Evolutionary conservation across 2,888 invertebrate genomes (phyloP).

Genomic region (Euplexia lucipara): DNA sequence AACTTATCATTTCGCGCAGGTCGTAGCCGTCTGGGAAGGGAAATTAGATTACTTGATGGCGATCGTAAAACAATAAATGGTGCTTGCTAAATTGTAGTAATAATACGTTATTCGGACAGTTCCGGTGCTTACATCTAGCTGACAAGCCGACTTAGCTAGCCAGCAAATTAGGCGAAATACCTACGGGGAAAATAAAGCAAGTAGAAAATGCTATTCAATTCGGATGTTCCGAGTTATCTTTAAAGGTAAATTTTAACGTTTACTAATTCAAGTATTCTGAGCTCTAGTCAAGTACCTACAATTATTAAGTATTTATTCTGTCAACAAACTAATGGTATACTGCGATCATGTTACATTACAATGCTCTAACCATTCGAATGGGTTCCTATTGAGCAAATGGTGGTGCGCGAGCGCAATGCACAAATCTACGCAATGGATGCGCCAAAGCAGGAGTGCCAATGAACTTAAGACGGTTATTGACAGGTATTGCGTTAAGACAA

Average conservation of each 20-base stretch:
- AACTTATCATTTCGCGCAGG: constrained; percentile 10
- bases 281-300: constrained; percentile 80
- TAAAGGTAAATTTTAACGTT: constrained; percentile 63
- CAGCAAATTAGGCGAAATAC: background rate
- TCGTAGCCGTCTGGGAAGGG: constrained; percentile 42
- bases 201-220: constrained; percentile 13
- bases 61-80: constrained; percentile 45
- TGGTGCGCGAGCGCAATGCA: constrained; percentile 82
- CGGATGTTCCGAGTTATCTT: constrained; percentile 3
- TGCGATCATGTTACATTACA: constrained; percentile 87
- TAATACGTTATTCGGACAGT: constrained; percentile 39
- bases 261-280: constrained; percentile 71
- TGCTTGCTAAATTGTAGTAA: constrained; percentile 42
- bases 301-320: constrained; percentile 86
- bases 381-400: constrained; percentile 80
- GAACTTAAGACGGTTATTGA: constrained; percentile 90
- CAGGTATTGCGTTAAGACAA: constrained; percentile 91
- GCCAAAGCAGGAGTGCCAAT: constrained; percentile 89
- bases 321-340: constrained; percentile 88
- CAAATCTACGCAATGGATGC: constrained; percentile 88
- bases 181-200: background rate
- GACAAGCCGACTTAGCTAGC: constrained; percentile 1
- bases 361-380: constrained; percentile 84
- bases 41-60: constrained; percentile 50
- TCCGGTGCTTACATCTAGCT: constrained; percentile 19